phyloP scores from a whole-genome alignment of 2,888 invertebrate species.

The Torymus texanus region DNA sequence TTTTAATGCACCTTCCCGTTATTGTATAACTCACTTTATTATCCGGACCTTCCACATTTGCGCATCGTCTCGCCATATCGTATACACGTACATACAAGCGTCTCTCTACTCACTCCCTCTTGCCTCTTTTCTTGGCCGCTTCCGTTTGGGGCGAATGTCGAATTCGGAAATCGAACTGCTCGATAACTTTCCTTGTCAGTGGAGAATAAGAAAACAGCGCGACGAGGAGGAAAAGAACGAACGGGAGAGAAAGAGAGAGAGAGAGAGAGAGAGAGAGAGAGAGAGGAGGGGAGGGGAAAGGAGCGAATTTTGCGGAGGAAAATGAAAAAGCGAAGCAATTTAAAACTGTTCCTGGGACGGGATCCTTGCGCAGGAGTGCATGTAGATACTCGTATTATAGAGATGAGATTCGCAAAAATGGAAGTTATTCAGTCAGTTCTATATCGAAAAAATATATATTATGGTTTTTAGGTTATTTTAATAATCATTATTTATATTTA shows the following conservation, averaged over 20 bases:
- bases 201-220: constrained; percentile 35
- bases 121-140: constrained; percentile 7
- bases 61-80: too few species aligned
- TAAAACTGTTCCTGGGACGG: constrained; percentile 34
- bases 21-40: constrained; percentile 7
- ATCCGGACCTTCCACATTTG: constrained; percentile 2
- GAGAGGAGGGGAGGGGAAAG: not conserved
- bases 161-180: constrained; percentile 50
- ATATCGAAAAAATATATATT: too few species aligned
- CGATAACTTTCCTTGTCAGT: constrained; percentile 50
- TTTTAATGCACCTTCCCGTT: constrained; percentile 21
- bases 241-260: not conserved
- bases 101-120: too few species aligned
- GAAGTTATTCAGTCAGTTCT: too few species aligned
- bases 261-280: not conserved
- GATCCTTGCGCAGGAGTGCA: constrained; percentile 1
- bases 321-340: constrained; percentile 48
- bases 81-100: too few species aligned
- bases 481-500: too few species aligned
- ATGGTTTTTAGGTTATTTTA: too few species aligned
- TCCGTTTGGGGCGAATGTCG: constrained; percentile 36
- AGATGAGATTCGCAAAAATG: constrained; percentile 13
- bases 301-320: constrained; percentile 9
- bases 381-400: constrained; percentile 1
- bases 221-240: too few species aligned